Base-by-base conservation (phyloP, 1,140 invertebrate genomes). In the Bombus polaris region DNA sequence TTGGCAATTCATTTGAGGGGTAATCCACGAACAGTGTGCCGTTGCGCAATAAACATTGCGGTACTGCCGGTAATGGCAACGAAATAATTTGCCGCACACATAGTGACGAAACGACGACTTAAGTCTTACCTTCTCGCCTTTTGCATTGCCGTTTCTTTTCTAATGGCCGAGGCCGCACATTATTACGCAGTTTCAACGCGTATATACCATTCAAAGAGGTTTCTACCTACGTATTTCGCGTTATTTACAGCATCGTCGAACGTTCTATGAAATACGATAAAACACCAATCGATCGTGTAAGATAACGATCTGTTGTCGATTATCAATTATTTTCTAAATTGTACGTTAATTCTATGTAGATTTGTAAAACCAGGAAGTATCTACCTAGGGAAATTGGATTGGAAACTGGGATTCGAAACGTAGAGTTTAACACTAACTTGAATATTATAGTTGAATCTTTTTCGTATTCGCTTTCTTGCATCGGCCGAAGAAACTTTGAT, bases 1-100 rank as follows among this genome's bases (percentile, higher is more conserved):
- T 89, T 66, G 88, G 57, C 87, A 72, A 84, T 90, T 90, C 77
- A 87, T 90, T 90, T 82, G 32, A 87, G 59, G 47, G 18, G 32
- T 78, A 77, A 89, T 88, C 73, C 72, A 35, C 65, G 74, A n/a
- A 8, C 65, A 47, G 66, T 42, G 70, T 35, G 44, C 62, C 37
- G 53, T 90, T 87, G 78, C 59, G 85, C 78, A 89, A 90, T 85
- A 72, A 87, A 89, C 73, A 79, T 90, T 87, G 85, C 88, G 88
- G 88, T 87, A 81, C 59, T 47, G 39, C 53, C 42, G 18, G 77
- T 81, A 89, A 90, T 85, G 70, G 70, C 81, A 84, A 87, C 89
- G 68, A 90, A 90, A 90, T 90, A 76, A 87, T 89, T 90, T 87
- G 62, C 88, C 57, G 85, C 81, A 75, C 73, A 82, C 77, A 59